Conservation (phyloP, 2,113 vertebrate species). For the Reinhardtius hippoglossoides region DNA sequence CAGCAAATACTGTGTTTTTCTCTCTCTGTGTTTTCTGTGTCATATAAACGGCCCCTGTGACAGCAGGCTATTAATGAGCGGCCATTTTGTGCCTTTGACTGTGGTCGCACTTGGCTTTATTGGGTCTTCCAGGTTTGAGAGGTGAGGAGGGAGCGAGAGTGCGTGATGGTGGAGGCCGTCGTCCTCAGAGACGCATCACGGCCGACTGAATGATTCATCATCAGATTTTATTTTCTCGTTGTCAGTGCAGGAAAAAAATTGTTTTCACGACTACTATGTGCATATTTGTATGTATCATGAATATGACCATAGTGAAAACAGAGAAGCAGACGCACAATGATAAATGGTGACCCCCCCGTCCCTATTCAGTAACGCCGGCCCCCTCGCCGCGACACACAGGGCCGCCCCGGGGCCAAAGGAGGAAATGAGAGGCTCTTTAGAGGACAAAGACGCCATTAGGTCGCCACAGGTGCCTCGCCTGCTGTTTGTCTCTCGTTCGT, state of each 20-base stretch:
- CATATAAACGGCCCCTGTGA: slow-evolving; percentile 65
- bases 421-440: slow-evolving; percentile 74
- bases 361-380: slow-evolving; percentile 76
- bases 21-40: slow-evolving; percentile 55
- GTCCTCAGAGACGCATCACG: slow-evolving; percentile 50
- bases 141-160: slow-evolving; percentile 47
- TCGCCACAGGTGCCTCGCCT: slow-evolving; percentile 84
- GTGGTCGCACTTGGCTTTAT: slow-evolving; percentile 88
- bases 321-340: slow-evolving; percentile 83
- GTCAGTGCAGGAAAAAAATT: background rate
- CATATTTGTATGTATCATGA: background rate
- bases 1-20: slow-evolving; percentile 26
- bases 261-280: too few relatives aligned
- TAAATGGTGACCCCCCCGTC: slow-evolving; percentile 87
- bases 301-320: slow-evolving; percentile 72
- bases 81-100: slow-evolving; percentile 80
- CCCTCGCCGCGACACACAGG: slow-evolving; percentile 77
- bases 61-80: slow-evolving; percentile 79
- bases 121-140: slow-evolving; percentile 82
- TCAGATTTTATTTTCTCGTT: background rate
- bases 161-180: slow-evolving; percentile 10
- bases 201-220: background rate
- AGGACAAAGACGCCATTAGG: slow-evolving; percentile 77
- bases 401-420: slow-evolving; percentile 86
- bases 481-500: slow-evolving; percentile 58